Conservation (phyloP, 1,140 invertebrate species). For the Heliconius himera region DNA sequence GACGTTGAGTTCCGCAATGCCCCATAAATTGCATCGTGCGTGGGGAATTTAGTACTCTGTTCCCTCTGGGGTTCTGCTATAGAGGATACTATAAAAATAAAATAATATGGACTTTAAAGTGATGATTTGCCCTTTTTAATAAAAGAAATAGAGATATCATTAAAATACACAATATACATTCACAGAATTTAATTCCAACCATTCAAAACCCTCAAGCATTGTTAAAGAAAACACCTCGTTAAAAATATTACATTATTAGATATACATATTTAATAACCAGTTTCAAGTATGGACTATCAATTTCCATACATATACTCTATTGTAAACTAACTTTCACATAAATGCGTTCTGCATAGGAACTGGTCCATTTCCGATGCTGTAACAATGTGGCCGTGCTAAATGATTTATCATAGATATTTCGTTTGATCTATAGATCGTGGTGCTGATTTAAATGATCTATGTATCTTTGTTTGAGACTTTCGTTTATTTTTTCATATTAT, state of each 20-base stretch:
- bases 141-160: not conserved
- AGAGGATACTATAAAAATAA: too few relatives aligned
- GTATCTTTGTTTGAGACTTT: not conserved
- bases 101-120: too few relatives aligned
- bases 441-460: slow-evolving; percentile 8
- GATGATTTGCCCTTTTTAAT: not conserved
- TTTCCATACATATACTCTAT: slow-evolving; percentile 2
- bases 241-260: not conserved
- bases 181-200: not conserved
- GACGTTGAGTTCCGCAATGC: too few relatives aligned
- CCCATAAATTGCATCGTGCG: too few relatives aligned
- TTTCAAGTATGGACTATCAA: not conserved
- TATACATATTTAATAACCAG: not conserved
- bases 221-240: not conserved
- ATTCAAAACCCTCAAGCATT: not conserved
- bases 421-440: not conserved
- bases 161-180: not conserved
- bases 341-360: not conserved
- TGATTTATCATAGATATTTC: slow-evolving; percentile 8
- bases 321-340: not conserved
- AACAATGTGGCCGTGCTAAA: slow-evolving; percentile 15
- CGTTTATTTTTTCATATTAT: not conserved
- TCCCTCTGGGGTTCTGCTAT: too few relatives aligned
- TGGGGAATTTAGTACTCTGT: too few relatives aligned
- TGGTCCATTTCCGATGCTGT: slow-evolving; percentile 15